Base-by-base conservation (phyloP, 2,797 vertebrate genomes). In the Tarsius wallacei region DNA sequence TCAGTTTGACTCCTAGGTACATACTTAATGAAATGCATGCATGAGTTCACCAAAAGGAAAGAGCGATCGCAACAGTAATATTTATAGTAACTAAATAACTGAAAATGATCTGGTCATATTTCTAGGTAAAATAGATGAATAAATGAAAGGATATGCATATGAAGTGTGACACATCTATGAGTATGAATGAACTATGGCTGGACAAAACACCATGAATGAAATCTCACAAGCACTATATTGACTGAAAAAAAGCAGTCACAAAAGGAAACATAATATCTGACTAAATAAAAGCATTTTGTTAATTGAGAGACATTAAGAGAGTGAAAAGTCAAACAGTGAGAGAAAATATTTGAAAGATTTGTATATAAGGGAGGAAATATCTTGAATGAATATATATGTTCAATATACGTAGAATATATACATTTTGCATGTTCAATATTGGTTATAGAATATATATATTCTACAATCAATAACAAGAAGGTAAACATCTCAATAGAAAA, bases 61-160 rank as follows among this genome's bases (percentile, higher is more conserved):
- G 57, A 64, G 63, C 59, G 66, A 86, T 89, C 68, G 21, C 49
- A 57, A 12, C 57, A 51, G 21, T 59, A 96, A 10, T 42, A 42
- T 33, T 59, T 68, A 24, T 42, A 87, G 68, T 42, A 81, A 81
- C 9, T 33, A 33, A 76, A 73, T 70, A 76, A n/a, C 21, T 91
- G 16, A 28, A 83, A 71, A 31, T 77, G 19, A 74, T 28, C 31
- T 31, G 42, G 55, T 13, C 66, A 47, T 85, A 21, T 28, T 90
- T 90, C 81, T 80, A 86, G 66, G 55, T 84, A 78, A 10, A 78
- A 33, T 92, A 74, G 10, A 70, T 49, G 89, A 61, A 59, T 77
- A 53, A 42, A n/a, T 59, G 12, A 55, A 63, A 47, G 5, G 16
- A 24, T 71, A 33, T 47, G 19, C 14, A 73, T 71, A 47, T 49